Base-by-base conservation (phyloP, 1,140 invertebrate genomes). In the Adoxophyes honmai region DNA sequence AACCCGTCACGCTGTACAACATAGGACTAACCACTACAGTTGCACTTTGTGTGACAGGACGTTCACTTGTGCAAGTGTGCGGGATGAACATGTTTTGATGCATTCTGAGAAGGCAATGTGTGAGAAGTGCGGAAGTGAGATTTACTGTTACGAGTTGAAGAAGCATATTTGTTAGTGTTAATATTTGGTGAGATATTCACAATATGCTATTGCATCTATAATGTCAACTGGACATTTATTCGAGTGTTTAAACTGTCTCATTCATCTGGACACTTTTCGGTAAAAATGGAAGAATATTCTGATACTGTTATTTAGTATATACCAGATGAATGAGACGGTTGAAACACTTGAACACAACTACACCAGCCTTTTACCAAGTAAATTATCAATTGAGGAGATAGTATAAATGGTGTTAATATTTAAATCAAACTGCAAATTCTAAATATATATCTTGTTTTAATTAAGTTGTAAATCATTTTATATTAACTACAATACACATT, bases 61-160 rank as follows among this genome's bases (percentile, higher is more conserved):
- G 8, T 79, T 83, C 36, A 53, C 6, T 16, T 64, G 65, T 65
- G 52, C 59, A 35, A 71, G 64, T 33, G 18, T 36, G 4, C 44
- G 60, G 34, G 69, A 79, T 28, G 55, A 76, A 48, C 83, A 86
- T 62, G 48, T 73, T 1, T 56, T 61, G 7, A 61, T 67, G 44
- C 78, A 84, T 51, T 63, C 52, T 9, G 66, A 82, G 18, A 64
- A 69, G 18, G 56, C 63, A 4, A 84, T 87, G 57, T 87, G 84
- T 65, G 84, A 87, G 14, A 76, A 72, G 36, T 87, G 84, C 60
- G 84, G 84, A 1, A 51, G 75, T 21, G 74, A 48, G 64, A 52
- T 86, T 0, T 73, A 70, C 48, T 76, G 60, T 59, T 55, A 34
- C 34, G 69, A 76, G 8, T 70, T 86, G 16, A 35, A 59, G 16